Conservation (phyloP, 1,140 invertebrate species). For the Ditylenchus dipsaci region DNA sequence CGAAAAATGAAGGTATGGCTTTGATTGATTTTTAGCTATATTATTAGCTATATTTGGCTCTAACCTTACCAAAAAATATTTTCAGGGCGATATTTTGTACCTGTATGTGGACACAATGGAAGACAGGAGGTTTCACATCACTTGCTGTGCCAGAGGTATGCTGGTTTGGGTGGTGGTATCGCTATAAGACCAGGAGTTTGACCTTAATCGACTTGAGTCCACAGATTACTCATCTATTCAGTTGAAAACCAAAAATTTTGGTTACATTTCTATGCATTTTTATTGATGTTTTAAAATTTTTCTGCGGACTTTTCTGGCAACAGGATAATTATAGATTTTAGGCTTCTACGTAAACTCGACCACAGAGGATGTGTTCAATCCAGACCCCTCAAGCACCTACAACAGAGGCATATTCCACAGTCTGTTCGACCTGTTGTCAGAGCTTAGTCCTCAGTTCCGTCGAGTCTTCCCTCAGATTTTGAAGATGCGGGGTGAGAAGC, state of each 20-base stretch:
- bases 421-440: conserved; percentile 33
- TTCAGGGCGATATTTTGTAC: conserved; percentile 34
- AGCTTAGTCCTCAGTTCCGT: conserved; percentile 29
- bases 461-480: conserved; percentile 27
- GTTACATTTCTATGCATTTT: no score
- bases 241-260: no score
- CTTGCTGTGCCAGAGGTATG: conserved; percentile 21
- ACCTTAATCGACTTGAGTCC: no score
- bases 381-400: conserved; percentile 25
- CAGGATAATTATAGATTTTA: no score
- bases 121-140: conserved; percentile 32
- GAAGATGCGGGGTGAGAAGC: conserved; percentile 21
- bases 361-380: conserved; percentile 33
- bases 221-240: no score
- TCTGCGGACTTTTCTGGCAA: no score
- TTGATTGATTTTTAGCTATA: conserved; percentile 6
- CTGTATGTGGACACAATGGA: conserved; percentile 32
- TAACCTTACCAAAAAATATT: background rate
- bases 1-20: conserved; percentile 32
- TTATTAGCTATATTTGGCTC: background rate
- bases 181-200: no score
- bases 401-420: conserved; percentile 21
- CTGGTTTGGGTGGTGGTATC: no score
- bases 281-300: no score
- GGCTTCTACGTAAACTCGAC: conserved; percentile 32